Conservation (phyloP, 2,888 invertebrate species). For the Argyresthia goedartella region DNA sequence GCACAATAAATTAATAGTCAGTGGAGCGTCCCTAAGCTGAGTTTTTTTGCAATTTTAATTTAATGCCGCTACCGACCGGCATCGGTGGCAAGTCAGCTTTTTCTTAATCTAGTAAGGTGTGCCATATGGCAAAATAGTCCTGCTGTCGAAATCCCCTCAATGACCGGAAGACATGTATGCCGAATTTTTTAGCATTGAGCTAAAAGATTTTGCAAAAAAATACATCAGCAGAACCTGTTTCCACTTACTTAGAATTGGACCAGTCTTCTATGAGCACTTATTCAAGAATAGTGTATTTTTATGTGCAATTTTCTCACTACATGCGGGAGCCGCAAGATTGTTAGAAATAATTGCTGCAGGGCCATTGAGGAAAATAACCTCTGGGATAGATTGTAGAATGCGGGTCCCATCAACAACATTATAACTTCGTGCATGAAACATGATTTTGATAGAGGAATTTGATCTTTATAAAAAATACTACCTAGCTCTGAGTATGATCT, state of each 20-base stretch:
- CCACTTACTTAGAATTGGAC: slow-evolving; percentile 32
- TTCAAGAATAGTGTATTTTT: slow-evolving; percentile 47
- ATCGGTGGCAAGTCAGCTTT: neutral
- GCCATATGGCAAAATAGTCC: slow-evolving; percentile 26
- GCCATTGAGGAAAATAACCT: slow-evolving; percentile 21
- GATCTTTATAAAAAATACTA: slow-evolving; percentile 32
- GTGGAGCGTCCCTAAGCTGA: slow-evolving; percentile 25
- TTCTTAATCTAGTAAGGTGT: slow-evolving; percentile 25
- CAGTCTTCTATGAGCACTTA: slow-evolving; percentile 31
- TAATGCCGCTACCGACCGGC: slow-evolving; percentile 39
- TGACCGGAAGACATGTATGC: slow-evolving; percentile 43
- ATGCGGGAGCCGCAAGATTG: slow-evolving; percentile 56
- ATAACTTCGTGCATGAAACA: slow-evolving; percentile 22
- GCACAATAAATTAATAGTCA: slow-evolving; percentile 59
- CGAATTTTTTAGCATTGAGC: too few species aligned
- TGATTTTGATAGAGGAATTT: slow-evolving; percentile 17
- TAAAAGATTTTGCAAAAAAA: slow-evolving; percentile 25
- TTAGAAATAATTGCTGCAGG: slow-evolving; percentile 56
- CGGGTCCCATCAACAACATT: slow-evolving; percentile 31
- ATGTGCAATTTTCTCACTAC: slow-evolving; percentile 52
- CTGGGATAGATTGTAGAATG: slow-evolving; percentile 30
- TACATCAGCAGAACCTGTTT: slow-evolving; percentile 29
- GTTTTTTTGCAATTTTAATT: slow-evolving; percentile 45
- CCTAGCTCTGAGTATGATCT: slow-evolving; percentile 23
- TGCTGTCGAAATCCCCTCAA: slow-evolving; percentile 21